Base-by-base conservation (phyloP, 2,888 invertebrate species). In the Drosophila pegasa region DNA sequence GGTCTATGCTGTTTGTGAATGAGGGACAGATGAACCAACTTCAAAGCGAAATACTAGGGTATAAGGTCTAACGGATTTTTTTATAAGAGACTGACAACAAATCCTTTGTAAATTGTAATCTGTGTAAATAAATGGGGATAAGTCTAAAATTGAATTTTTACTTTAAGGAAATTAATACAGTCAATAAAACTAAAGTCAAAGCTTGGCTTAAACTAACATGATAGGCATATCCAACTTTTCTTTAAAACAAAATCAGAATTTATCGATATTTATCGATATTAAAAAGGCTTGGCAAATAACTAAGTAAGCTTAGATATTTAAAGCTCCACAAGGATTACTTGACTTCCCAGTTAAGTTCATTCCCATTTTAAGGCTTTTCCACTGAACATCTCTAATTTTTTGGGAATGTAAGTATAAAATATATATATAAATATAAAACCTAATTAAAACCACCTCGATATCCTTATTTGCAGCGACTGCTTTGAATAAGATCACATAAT, bases 1-100 rank as follows among this genome's bases (percentile, higher is more conserved):
- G 40, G 18, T 12, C 45, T 38, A 3, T 51, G 68, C 20, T 60
- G 64, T 35, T 59, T n/a, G n/a, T n/a, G n/a, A n/a, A n/a, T n/a
- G n/a, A 33, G 7, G 31, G 18, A n/a, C n/a, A 25, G 31, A 31
- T n/a, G n/a, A 31, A 10, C 2, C 14, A 14, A 27, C 57, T 57
- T 63, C 41, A 41, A 48, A 57, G 50, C 16, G 57, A 62, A 7
- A 62, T 56, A 40, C 38, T 18, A 43, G 2, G n/a, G n/a, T n/a
- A n/a, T n/a, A n/a, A n/a, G n/a, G n/a, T n/a, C n/a, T n/a, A n/a
- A n/a, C n/a, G n/a, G n/a, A n/a, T n/a, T n/a, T n/a, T n/a, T n/a
- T n/a, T 29, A 9, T 29, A 29, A 9, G 29, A 29, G 10, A 29
- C 3, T 18, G 7, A 45, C 12, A 37, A 18, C 29, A 47, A 8